Base-by-base conservation (phyloP, 2,113 vertebrate species). In the Excalfactoria chinensis region DNA sequence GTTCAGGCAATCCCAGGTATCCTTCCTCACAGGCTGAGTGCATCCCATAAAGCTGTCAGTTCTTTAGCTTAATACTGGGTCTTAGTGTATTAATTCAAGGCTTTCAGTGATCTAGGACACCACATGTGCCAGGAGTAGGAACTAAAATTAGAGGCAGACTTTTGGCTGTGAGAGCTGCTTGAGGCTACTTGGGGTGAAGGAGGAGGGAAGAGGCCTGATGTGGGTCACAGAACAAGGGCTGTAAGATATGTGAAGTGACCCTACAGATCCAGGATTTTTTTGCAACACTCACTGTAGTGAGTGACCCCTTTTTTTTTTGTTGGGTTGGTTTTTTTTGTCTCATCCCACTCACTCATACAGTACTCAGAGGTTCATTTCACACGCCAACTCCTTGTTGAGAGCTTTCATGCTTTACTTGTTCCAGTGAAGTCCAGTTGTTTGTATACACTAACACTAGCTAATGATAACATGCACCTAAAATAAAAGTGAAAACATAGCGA, bases 101-200 rank as follows among this genome's bases (percentile, higher is more conserved):
- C 96, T 97, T 94, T 80, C 74, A 56, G 86, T 93, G 96, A 96
- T 97, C 93, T 95, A 84, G 95, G 95, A 92, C 96, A 94, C 93
- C 89, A 84, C 88, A n/a, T 96, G 96, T 94, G 94, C 95, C 95
- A 96, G 92, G 68, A 96, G 93, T 74, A 62, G 70, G 69, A 94
- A 96, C 97, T 97, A 97, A 97, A 97, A 97, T 97, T 97, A 97
- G 97, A 96, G 94, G 84, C 95, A 94, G 95, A 93, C 95, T 95
- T 95, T 97, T 93, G 95, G 93, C 95, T 89, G 91, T 55, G 87
- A 90, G 93, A 94, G 88, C 95, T 93, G 93, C 87, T 87, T 78
- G 80, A 90, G 95, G 96, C 95, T 96, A 71, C 88, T 71, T 73
- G 76, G 93, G 91, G 89, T 92, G 93, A 94, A 79, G 82, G 79